Conservation (phyloP, 2,113 vertebrate species). For the Gadus chalcogrammus region DNA sequence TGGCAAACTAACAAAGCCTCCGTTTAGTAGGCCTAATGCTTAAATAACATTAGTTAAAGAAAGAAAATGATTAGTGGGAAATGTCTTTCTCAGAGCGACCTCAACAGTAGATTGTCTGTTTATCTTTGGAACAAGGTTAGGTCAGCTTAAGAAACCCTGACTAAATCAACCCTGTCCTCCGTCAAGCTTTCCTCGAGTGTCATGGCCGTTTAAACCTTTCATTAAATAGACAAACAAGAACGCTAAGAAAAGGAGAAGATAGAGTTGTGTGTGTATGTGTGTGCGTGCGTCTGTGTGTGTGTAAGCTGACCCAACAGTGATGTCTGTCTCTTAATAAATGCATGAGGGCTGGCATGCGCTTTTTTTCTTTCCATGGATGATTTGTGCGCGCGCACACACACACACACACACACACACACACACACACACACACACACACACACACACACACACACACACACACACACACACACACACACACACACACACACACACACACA, state of each 20-base stretch:
- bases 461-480: slow-evolving; percentile 16
- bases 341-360: slow-evolving; percentile 10
- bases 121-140: too few relatives aligned
- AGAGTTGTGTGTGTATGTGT: background rate
- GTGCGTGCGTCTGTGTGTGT: slow-evolving; percentile 1
- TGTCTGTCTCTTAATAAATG: slow-evolving; percentile 38
- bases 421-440: slow-evolving; percentile 6
- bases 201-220: too few relatives aligned
- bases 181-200: too few relatives aligned
- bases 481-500: slow-evolving; percentile 28
- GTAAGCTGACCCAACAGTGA: slow-evolving; percentile 17
- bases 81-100: too few relatives aligned
- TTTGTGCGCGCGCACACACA: too few relatives aligned
- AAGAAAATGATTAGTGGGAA: too few relatives aligned
- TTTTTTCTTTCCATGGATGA: slow-evolving; percentile 11
- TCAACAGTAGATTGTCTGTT: too few relatives aligned
- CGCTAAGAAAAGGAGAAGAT: background rate
- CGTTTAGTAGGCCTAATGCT: too few relatives aligned
- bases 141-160: too few relatives aligned
- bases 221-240: background rate
- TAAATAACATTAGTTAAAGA: too few relatives aligned
- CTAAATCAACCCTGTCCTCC: too few relatives aligned
- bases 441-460: slow-evolving; percentile 22
- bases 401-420: background rate
- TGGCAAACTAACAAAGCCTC: too few relatives aligned